Evolutionary conservation across 2,113 vertebrate species (phyloP).

Genomic region (Channa argus): DNA sequence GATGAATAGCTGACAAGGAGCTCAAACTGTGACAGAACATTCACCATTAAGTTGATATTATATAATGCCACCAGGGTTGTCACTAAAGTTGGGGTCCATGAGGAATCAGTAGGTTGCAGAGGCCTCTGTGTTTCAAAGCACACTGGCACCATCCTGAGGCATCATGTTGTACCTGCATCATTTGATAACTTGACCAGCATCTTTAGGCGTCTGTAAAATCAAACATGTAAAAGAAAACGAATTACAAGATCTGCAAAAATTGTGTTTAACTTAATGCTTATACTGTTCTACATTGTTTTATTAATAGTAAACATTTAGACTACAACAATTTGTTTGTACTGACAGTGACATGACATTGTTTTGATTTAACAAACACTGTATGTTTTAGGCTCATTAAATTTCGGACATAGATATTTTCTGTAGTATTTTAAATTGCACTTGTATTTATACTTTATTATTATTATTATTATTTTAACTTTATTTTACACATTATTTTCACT

Average conservation of each 20-base stretch:
- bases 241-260: not conserved
- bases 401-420: too few relatives aligned
- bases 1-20: constrained; percentile 29
- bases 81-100: constrained; percentile 28
- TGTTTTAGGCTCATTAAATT: too few relatives aligned
- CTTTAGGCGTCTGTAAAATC: not conserved
- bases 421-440: too few relatives aligned
- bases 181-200: not conserved
- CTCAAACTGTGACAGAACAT: constrained; percentile 47
- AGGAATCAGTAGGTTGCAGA: constrained; percentile 8
- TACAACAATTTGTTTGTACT: too few relatives aligned
- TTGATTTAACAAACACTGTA: too few relatives aligned
- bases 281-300: not conserved
- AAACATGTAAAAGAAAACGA: not conserved
- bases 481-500: too few relatives aligned
- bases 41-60: constrained; percentile 55
- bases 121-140: constrained; percentile 52
- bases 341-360: too few relatives aligned
- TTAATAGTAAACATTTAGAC: too few relatives aligned
- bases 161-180: constrained; percentile 27
- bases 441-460: too few relatives aligned
- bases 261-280: not conserved
- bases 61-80: constrained; percentile 47
- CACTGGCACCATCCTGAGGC: constrained; percentile 74
- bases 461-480: too few relatives aligned